Base-by-base conservation (phyloP, 2,888 invertebrate genomes). In the Lutraria lutraria region DNA sequence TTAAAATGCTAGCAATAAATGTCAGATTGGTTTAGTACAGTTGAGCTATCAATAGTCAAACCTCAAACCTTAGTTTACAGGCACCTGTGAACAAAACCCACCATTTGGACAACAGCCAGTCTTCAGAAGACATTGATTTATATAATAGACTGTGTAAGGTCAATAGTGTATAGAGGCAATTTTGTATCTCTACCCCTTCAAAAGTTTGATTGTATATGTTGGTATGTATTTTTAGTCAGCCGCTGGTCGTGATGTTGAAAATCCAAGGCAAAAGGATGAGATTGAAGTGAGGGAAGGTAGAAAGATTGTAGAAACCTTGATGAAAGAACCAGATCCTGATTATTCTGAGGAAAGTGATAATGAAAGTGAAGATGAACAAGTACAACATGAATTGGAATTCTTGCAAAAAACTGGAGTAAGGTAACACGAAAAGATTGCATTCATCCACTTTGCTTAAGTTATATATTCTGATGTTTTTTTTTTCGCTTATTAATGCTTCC, bases 281-380 rank as follows among this genome's bases (percentile, higher is more conserved):
- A 31, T 88, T 0, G 72, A 91, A 8, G 76, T 91, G 1, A 83
- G 80, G 81, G 85, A 92, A 56, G 92, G 90, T 0, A 82, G 92
- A 10, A 90, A 92, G 53, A 89, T 94, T 13, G 91, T 93, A 76
- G 91, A 93, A 34, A 88, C 81, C 19, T 81, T 94, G 15, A 60
- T 91, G n/a, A 43, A 81, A 0, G 94, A 94, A 81, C 94, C 94
- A 3, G 31, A 92, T 60, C 93, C 94, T 4, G 94, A 94, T 68
- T 94, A 94, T 87, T 81, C 88, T 0, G 90, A 90, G 19, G 87
- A 90, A 3, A 90, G 88, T 12, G 87, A 87, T 0, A 87, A 87
- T 0, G 93, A 90, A 25, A 86, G 89, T 12, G 68, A 87, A 10
- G 83, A 85, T 19, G 72, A 85, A 10, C 82, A 90, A n/a, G 68